Percentiles rank a stretch among this genome's conserved stretches.
Conservation (phyloP, 2,888 invertebrate genomes). For the Synergus umbraculus region DNA sequence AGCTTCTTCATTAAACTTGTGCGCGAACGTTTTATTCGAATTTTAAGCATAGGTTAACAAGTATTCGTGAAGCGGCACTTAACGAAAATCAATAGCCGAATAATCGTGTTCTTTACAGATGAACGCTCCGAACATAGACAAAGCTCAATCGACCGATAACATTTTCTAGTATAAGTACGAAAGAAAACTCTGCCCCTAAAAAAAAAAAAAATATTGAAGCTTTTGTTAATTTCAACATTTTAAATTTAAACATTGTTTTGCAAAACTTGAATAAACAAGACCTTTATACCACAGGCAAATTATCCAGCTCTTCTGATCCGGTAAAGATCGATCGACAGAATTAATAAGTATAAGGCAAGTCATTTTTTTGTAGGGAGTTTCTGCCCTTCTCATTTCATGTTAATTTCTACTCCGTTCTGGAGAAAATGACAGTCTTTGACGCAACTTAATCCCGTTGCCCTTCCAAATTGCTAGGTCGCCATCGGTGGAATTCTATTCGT, state of each 20-base stretch:
- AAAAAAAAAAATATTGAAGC: background rate
- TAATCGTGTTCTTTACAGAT: slow-evolving; percentile 16
- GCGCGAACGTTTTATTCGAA: slow-evolving; percentile 3
- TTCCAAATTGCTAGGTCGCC: slow-evolving; percentile 52
- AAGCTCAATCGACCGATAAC: background rate
- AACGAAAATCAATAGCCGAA: slow-evolving; percentile 35
- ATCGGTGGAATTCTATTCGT: slow-evolving; percentile 57
- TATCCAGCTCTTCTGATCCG: background rate
- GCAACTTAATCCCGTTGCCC: slow-evolving; percentile 54
- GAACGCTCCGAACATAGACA: slow-evolving; percentile 7
- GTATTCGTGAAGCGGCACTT: slow-evolving; percentile 13
- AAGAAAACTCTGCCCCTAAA: background rate
- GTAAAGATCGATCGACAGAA: background rate
- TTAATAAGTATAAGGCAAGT: background rate
- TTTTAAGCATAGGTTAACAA: slow-evolving; percentile 13
- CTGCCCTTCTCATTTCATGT: slow-evolving; percentile 26
- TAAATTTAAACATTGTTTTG: background rate
- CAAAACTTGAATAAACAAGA: background rate
- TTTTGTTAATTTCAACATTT: background rate
- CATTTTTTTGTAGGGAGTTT: background rate
- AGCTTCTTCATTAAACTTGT: background rate
- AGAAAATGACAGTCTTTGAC: slow-evolving; percentile 57
- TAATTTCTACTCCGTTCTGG: slow-evolving; percentile 24
- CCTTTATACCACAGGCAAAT: background rate
- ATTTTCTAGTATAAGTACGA: background rate